Percentiles rank a stretch among this genome's conserved stretches.
Evolutionary conservation across 2,888 invertebrate genomes (phyloP).

Genomic region (Tinea trinotella): DNA sequence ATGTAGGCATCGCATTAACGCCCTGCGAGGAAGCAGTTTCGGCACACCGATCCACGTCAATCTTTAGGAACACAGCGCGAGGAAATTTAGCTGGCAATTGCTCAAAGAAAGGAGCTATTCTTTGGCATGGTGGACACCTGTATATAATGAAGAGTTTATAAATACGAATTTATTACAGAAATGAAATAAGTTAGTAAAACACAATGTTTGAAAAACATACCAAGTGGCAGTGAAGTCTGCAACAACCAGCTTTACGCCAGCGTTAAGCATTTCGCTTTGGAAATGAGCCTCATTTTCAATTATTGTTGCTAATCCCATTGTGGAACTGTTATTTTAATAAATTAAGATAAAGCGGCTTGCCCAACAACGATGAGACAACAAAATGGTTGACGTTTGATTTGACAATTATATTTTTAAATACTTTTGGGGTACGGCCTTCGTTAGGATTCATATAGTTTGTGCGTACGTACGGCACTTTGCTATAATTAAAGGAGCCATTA

Average conservation of each 20-base stretch:
- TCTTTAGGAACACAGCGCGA: constrained; percentile 91
- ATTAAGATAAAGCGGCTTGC: background rate
- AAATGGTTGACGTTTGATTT: constrained; percentile 29
- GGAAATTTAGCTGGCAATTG: constrained; percentile 90
- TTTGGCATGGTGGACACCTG: constrained; percentile 97
- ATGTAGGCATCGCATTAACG: constrained; percentile 98
- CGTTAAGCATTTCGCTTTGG: constrained; percentile 85
- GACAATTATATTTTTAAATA: constrained; percentile 7
- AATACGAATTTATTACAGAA: background rate
- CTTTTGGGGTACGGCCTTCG: too few relatives aligned
- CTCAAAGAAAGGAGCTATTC: constrained; percentile 94
- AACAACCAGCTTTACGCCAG: constrained; percentile 90
- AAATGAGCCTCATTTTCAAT: constrained; percentile 87
- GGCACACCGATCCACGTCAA: constrained; percentile 94
- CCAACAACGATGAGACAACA: constrained; percentile 30
- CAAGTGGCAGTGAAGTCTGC: constrained; percentile 96
- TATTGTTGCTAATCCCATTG: constrained; percentile 74
- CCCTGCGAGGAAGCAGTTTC: constrained; percentile 91
- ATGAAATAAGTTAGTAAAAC: constrained; percentile 23
- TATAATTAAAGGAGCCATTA: too few relatives aligned
- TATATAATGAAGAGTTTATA: constrained; percentile 19
- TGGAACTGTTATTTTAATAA: constrained; percentile 26
- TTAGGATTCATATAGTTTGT: too few relatives aligned
- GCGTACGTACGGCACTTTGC: too few relatives aligned
- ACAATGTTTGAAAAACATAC: constrained; percentile 54